A percentile compares a stretch with the other conserved stretches of the same genome.
Evolutionary conservation across 1,140 invertebrate species (phyloP).

Genomic region (Procambarus clarkii): DNA sequence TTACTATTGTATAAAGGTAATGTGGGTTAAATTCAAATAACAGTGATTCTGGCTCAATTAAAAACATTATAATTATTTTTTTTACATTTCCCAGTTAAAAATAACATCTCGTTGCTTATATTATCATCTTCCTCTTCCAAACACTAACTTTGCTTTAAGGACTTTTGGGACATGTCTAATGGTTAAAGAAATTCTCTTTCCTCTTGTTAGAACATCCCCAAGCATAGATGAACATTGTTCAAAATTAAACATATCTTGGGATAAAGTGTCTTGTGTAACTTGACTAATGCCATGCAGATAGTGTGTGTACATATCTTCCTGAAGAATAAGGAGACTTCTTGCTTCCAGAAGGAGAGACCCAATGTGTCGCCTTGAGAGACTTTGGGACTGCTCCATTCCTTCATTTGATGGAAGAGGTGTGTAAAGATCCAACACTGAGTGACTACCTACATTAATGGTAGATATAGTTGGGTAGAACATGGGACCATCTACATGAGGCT

Average conservation of each 20-base stretch:
- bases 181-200: conserved; percentile 91
- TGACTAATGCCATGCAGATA: conserved; percentile 95
- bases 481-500: conserved; percentile 94
- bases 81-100: neutral
- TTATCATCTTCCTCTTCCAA: conserved; percentile 70
- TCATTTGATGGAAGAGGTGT: conserved; percentile 75
- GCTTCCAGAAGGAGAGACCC: conserved; percentile 87
- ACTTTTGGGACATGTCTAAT: conserved; percentile 95
- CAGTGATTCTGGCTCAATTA: neutral
- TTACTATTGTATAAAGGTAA: too few relatives aligned
- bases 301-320: conserved; percentile 88
- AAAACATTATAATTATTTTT: neutral
- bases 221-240: conserved; percentile 71
- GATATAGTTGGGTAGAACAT: conserved; percentile 94
- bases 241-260: conserved; percentile 75
- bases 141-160: conserved; percentile 84
- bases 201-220: conserved; percentile 80
- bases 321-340: conserved; percentile 90
- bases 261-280: conserved; percentile 82
- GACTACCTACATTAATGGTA: conserved; percentile 93
- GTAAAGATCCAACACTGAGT: conserved; percentile 92
- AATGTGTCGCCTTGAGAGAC: conserved; percentile 66
- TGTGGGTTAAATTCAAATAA: too few relatives aligned
- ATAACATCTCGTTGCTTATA: neutral
- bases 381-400: neutral